Evolutionary conservation across 1,140 invertebrate species (phyloP).

Genomic region (Drosophila kurseongensis): DNA sequence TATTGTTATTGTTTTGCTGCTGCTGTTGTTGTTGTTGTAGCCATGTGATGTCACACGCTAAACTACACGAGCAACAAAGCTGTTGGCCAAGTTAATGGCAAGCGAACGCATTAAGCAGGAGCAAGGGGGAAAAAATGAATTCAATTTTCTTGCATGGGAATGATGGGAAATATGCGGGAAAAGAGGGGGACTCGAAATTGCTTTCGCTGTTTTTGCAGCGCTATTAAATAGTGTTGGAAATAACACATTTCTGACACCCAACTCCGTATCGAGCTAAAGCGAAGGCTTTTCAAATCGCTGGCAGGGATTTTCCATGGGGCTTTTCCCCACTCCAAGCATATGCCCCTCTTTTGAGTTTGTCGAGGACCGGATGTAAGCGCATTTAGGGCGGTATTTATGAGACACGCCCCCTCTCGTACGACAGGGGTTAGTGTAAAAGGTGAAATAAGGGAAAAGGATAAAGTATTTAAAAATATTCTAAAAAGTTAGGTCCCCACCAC

Average conservation of each 20-base stretch:
- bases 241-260: slow-evolving; percentile 72
- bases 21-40: background rate
- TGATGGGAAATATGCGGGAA: slow-evolving; percentile 4
- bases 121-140: slow-evolving; percentile 63
- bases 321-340: background rate
- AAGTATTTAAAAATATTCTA: slow-evolving; percentile 11
- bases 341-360: slow-evolving; percentile 20
- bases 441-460: background rate
- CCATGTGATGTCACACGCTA: slow-evolving; percentile 44
- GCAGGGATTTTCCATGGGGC: slow-evolving; percentile 3
- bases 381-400: slow-evolving; percentile 64
- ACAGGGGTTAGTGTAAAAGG: slow-evolving; percentile 18
- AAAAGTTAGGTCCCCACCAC: background rate
- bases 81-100: slow-evolving; percentile 65
- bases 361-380: slow-evolving; percentile 61
- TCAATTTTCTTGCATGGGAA: slow-evolving; percentile 61
- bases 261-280: slow-evolving; percentile 30
- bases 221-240: slow-evolving; percentile 75
- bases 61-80: slow-evolving; percentile 25
- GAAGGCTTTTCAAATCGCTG: slow-evolving; percentile 33
- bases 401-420: slow-evolving; percentile 10
- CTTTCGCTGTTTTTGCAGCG: slow-evolving; percentile 46
- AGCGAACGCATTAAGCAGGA: slow-evolving; percentile 62
- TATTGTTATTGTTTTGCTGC: slow-evolving; percentile 16
- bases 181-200: slow-evolving; percentile 28